Evolutionary conservation across 2,113 vertebrate species (phyloP).

Genomic region (Carassius carassius): DNA sequence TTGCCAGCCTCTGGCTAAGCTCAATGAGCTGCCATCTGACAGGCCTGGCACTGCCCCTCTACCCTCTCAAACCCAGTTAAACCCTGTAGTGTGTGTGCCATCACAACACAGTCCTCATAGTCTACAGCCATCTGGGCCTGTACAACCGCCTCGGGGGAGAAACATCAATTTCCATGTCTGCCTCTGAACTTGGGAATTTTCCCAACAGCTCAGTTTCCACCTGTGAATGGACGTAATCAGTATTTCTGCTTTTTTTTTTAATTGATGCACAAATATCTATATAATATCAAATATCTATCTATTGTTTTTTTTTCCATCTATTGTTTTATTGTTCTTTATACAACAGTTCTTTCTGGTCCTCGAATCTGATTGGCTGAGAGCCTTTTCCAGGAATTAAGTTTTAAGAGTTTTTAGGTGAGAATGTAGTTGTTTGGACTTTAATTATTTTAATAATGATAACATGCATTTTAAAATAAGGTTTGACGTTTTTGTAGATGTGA

Average conservation of each 20-base stretch:
- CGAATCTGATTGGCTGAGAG: too few relatives aligned
- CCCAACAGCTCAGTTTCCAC: constrained; percentile 32
- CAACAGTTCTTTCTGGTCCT: too few relatives aligned
- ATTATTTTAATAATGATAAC: too few relatives aligned
- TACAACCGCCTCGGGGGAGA: constrained; percentile 34
- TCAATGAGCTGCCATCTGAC: constrained; percentile 62
- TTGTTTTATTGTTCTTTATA: too few relatives aligned
- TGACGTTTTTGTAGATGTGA: too few relatives aligned
- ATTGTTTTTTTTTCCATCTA: too few relatives aligned
- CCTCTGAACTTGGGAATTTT: constrained; percentile 38
- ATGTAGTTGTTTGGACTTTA: too few relatives aligned
- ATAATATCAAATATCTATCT: too few relatives aligned
- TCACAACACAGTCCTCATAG: constrained; percentile 48
- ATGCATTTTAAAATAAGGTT: too few relatives aligned
- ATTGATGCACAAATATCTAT: background rate
- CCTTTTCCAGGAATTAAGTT: too few relatives aligned
- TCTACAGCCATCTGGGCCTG: constrained; percentile 53
- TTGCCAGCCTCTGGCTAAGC: constrained; percentile 52
- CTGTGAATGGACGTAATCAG: constrained; percentile 19
- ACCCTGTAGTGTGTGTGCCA: constrained; percentile 45
- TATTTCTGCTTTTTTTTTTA: background rate
- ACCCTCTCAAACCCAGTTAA: constrained; percentile 43
- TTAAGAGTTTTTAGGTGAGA: too few relatives aligned
- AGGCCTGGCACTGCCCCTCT: constrained; percentile 54
- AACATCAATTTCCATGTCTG: constrained; percentile 50